These are phyloP conservation scores for Azemiops feae DNA, from an alignment of 2,113 vertebrate species.

Conservation along the genomic window DNA sequence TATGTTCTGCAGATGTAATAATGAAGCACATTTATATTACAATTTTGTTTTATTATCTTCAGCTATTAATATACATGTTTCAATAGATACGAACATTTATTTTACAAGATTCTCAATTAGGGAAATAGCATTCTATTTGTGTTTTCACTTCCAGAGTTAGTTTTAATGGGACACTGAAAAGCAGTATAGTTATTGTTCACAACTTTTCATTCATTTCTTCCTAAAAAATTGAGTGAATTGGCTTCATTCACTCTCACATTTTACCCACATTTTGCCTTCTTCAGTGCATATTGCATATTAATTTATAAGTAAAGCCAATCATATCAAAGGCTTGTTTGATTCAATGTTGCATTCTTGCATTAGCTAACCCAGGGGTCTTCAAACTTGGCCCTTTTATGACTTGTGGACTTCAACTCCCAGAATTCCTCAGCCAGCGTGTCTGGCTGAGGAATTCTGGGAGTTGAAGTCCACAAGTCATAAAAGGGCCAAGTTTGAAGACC, in stretches of 20 bases:
- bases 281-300: neutral
- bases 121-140: neutral
- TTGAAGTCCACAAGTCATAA: too few relatives aligned
- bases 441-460: too few relatives aligned
- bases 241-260: neutral
- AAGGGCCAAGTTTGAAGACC: too few relatives aligned
- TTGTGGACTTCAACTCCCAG: too few relatives aligned
- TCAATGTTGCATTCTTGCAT: neutral
- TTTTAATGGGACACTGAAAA: neutral
- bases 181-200: neutral
- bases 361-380: neutral
- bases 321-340: neutral
- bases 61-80: neutral
- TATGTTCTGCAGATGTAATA: conserved; percentile 47
- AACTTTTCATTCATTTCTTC: neutral
- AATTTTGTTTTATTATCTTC: neutral
- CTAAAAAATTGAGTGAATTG: neutral
- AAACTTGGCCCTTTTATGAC: too few relatives aligned
- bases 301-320: neutral
- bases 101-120: neutral
- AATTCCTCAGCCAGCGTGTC: too few relatives aligned
- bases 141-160: neutral
- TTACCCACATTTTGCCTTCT: neutral
- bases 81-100: neutral
- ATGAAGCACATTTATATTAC: neutral